phyloP scores from a whole-genome alignment of 2,113 vertebrate species.

The Cyanocitta stelleri region DNA sequence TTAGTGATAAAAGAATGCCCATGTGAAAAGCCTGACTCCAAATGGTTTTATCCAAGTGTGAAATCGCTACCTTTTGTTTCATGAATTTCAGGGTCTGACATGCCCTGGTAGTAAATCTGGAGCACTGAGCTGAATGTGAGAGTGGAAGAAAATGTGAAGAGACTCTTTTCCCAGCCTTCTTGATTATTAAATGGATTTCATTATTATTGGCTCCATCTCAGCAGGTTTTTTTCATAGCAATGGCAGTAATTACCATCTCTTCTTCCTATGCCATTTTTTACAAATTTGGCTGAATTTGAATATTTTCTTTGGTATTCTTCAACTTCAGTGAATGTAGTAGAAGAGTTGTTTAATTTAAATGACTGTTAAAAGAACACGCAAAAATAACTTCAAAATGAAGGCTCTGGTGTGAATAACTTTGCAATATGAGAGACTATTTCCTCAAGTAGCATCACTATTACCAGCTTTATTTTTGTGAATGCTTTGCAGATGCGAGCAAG shows the following conservation, averaged over 20 bases:
- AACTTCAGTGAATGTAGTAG: neutral
- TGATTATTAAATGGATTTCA: slow-evolving; percentile 30
- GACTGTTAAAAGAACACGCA: neutral
- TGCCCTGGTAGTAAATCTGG: neutral
- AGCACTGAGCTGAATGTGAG: neutral
- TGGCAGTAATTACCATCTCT: neutral
- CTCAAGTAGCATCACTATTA: slow-evolving; percentile 28
- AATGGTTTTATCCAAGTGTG: neutral
- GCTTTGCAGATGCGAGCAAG: slow-evolving; percentile 5
- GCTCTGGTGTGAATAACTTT: slow-evolving; percentile 41
- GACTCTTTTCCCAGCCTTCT: neutral
- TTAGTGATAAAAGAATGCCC: neutral
- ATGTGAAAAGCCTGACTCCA: neutral
- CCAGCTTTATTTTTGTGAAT: slow-evolving; percentile 26
- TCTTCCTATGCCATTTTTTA: slow-evolving; percentile 1
- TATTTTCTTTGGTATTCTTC: neutral
- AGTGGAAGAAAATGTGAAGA: neutral
- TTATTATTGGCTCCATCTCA: slow-evolving; percentile 9
- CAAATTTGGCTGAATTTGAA: slow-evolving; percentile 9
- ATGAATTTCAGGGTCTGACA: neutral
- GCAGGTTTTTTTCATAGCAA: neutral
- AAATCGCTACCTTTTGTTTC: neutral
- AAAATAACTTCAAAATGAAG: slow-evolving; percentile 42
- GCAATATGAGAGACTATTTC: slow-evolving; percentile 19
- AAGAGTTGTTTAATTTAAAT: slow-evolving; percentile 38